Evolutionary conservation across 2,113 vertebrate species (phyloP).

Genomic region (Echinops telfairi): DNA sequence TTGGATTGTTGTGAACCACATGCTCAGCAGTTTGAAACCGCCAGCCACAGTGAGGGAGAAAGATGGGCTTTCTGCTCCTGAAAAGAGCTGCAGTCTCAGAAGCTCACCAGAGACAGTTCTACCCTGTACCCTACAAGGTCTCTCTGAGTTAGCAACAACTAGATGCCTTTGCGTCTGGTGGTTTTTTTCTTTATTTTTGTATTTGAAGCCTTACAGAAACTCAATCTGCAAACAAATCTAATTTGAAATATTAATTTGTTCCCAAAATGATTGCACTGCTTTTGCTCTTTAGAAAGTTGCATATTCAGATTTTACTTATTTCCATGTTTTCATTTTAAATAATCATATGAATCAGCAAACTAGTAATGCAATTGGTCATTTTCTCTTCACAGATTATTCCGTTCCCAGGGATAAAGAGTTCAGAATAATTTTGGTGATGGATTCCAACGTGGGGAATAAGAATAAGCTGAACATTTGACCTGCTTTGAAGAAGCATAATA

Average conservation of each 20-base stretch:
- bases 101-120: no score
- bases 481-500: conserved; percentile 48
- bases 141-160: no score
- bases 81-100: no score
- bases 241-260: background rate
- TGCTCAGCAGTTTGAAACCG: no score
- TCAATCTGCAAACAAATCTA: background rate
- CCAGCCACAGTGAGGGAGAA: no score
- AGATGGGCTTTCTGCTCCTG: no score
- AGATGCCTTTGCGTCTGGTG: no score
- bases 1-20: no score
- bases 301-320: conserved; percentile 40
- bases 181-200: no score
- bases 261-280: conserved; percentile 15
- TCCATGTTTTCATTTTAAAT: conserved; percentile 51
- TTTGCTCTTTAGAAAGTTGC: conserved; percentile 32
- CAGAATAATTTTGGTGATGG: conserved; percentile 44
- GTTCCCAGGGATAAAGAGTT: conserved; percentile 70
- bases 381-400: conserved; percentile 81
- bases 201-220: no score
- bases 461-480: background rate
- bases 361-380: conserved; percentile 59
- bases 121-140: no score
- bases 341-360: conserved; percentile 50
- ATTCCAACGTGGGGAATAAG: conserved; percentile 46